Conservation (phyloP, 2,888 invertebrate genomes). For the Teinopalpus imperialis region DNA sequence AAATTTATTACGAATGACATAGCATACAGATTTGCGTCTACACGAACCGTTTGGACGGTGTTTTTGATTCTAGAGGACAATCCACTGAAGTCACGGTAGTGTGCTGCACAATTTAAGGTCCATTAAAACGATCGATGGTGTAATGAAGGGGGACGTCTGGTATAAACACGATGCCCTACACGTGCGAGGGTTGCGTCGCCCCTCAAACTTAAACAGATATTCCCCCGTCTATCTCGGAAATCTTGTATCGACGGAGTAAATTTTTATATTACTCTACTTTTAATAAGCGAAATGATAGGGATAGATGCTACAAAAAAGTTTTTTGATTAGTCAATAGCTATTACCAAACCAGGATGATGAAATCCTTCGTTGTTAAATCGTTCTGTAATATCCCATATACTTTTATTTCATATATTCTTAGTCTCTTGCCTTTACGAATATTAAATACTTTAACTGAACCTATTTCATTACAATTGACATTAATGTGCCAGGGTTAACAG, state of each 20-base stretch:
- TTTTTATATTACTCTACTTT: conserved; percentile 14
- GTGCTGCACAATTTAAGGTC: conserved; percentile 46
- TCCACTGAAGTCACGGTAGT: conserved; percentile 4
- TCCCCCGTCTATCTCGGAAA: conserved; percentile 19
- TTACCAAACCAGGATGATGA: background rate
- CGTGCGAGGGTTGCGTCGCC: conserved; percentile 24
- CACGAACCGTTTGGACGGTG: too few species aligned
- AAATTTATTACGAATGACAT: too few species aligned
- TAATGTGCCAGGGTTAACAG: too few species aligned
- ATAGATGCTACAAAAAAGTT: conserved; percentile 11
- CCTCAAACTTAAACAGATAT: conserved; percentile 45
- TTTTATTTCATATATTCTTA: too few species aligned
- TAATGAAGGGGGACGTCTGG: conserved; percentile 54
- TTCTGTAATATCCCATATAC: too few species aligned
- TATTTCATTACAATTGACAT: too few species aligned
- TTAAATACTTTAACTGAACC: too few species aligned
- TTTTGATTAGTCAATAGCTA: conserved; percentile 5
- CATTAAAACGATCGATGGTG: conserved; percentile 60
- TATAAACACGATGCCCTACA: conserved; percentile 37
- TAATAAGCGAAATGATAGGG: too few species aligned
- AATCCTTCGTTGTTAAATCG: background rate
- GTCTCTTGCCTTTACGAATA: too few species aligned
- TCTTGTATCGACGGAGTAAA: conserved; percentile 10
- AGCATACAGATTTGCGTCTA: too few species aligned
- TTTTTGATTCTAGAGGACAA: background rate